These are phyloP conservation scores for Euura saliciscinereae DNA, from an alignment of 1,140 invertebrate species.

Conservation along the genomic window DNA sequence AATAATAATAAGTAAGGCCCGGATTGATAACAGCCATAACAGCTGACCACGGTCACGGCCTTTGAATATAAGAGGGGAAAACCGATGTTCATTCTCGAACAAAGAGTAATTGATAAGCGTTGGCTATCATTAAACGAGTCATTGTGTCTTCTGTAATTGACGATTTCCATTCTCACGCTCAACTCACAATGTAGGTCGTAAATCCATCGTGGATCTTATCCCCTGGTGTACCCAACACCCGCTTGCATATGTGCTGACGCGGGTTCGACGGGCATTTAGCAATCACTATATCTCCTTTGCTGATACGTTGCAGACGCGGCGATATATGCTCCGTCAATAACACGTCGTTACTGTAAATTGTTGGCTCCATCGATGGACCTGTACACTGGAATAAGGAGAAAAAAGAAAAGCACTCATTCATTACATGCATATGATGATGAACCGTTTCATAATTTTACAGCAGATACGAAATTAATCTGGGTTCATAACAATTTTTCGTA, in stretches of 20 bases:
- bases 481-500: too few species aligned
- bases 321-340: slow-evolving; percentile 82
- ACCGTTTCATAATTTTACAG: slow-evolving; percentile 9
- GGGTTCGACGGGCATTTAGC: slow-evolving; percentile 81
- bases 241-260: slow-evolving; percentile 82
- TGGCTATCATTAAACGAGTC: too few species aligned
- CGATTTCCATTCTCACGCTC: too few species aligned
- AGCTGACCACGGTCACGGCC: too few species aligned
- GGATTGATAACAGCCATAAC: too few species aligned
- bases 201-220: slow-evolving; percentile 68
- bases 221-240: slow-evolving; percentile 77
- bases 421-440: slow-evolving; percentile 16
- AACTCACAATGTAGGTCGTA: slow-evolving; percentile 40
- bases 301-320: slow-evolving; percentile 65
- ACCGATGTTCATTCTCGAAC: too few species aligned
- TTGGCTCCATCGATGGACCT: slow-evolving; percentile 92
- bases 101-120: too few species aligned
- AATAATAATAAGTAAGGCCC: too few species aligned
- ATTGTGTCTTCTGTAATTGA: too few species aligned
- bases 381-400: slow-evolving; percentile 69
- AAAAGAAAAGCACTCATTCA: slow-evolving; percentile 12
- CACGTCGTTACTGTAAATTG: slow-evolving; percentile 79
- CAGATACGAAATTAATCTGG: too few species aligned
- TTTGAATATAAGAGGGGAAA: too few species aligned
- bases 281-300: slow-evolving; percentile 83